Percentiles rank a stretch among this genome's conserved stretches.
These are phyloP conservation scores for Macrocentrus cingulum DNA, from an alignment of 1,140 invertebrate species.

Conservation along the genomic window DNA sequence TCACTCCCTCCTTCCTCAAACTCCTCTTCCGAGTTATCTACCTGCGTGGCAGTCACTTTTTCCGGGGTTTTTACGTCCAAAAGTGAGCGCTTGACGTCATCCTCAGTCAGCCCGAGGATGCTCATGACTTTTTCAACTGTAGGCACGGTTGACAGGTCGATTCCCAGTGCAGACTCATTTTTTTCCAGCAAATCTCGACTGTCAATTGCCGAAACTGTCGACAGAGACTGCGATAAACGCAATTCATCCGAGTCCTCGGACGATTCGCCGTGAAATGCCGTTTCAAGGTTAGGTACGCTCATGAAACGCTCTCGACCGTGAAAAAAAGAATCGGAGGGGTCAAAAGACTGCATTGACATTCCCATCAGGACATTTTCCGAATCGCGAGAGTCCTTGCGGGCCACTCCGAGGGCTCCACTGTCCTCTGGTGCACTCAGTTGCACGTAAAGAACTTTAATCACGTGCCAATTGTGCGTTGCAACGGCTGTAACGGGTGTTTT, in stretches of 20 bases:
- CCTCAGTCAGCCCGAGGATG: conserved; percentile 30
- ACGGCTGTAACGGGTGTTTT: conserved; percentile 25
- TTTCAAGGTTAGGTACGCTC: conserved; percentile 17
- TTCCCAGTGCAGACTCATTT: conserved; percentile 9
- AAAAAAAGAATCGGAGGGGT: not conserved
- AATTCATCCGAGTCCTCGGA: not conserved
- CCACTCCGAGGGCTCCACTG: too few species aligned
- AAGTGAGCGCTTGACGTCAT: conserved; percentile 29
- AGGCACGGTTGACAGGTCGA: conserved; percentile 23
- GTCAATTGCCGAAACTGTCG: conserved; percentile 23
- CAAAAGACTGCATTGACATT: conserved; percentile 4
- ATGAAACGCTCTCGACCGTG: conserved; percentile 4
- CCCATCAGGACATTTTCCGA: conserved; percentile 14
- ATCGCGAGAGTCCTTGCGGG: too few species aligned
- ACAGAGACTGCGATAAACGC: conserved; percentile 25
- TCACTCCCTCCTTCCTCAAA: too few species aligned
- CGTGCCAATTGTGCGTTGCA: conserved; percentile 37
- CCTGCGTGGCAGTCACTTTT: not conserved
- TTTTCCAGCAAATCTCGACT: conserved; percentile 26
- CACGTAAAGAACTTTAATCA: conserved; percentile 30
- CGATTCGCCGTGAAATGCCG: not conserved
- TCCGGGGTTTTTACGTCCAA: conserved; percentile 1
- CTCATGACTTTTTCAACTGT: conserved; percentile 36
- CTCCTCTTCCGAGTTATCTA: too few species aligned
- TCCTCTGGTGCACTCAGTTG: conserved; percentile 9